Percentiles rank a stretch among this genome's conserved stretches.
phyloP scores from a whole-genome alignment of 2,797 vertebrate genomes.

The Silurus aristotelis region DNA sequence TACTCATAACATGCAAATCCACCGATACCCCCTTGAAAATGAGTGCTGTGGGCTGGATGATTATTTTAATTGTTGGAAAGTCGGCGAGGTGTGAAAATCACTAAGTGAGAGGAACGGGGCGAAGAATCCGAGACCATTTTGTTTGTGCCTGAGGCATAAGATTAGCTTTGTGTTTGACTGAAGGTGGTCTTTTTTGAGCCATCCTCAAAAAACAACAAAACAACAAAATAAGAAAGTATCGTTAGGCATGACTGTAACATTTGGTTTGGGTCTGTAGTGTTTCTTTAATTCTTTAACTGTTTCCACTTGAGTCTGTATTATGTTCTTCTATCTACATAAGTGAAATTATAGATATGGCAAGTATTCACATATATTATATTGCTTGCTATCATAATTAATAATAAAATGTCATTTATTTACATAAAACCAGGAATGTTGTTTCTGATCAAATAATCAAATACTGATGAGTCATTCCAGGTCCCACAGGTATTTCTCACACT shows the following conservation, averaged over 20 bases:
- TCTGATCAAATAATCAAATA: background rate
- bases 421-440: background rate
- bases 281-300: slow-evolving; percentile 54
- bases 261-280: slow-evolving; percentile 34
- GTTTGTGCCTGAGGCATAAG: slow-evolving; percentile 83
- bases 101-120: slow-evolving; percentile 74
- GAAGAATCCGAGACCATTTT: slow-evolving; percentile 82
- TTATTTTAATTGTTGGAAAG: slow-evolving; percentile 87
- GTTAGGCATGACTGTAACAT: slow-evolving; percentile 38
- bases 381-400: background rate
- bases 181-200: slow-evolving; percentile 58
- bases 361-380: background rate
- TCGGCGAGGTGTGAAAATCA: slow-evolving; percentile 81
- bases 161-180: slow-evolving; percentile 72
- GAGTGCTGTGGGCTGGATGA: slow-evolving; percentile 76
- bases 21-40: slow-evolving; percentile 74
- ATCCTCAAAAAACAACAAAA: slow-evolving; percentile 38
- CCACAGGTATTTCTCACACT: background rate
- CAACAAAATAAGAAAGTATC: slow-evolving; percentile 31
- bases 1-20: slow-evolving; percentile 68
- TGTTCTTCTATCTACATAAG: slow-evolving; percentile 57
- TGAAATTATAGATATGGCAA: background rate
- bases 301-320: slow-evolving; percentile 51
- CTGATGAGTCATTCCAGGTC: background rate
- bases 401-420: slow-evolving; percentile 17